These are phyloP conservation scores for Temnothorax ravouxi DNA, from an alignment of 2,888 invertebrate genomes.

Conservation along the genomic window DNA sequence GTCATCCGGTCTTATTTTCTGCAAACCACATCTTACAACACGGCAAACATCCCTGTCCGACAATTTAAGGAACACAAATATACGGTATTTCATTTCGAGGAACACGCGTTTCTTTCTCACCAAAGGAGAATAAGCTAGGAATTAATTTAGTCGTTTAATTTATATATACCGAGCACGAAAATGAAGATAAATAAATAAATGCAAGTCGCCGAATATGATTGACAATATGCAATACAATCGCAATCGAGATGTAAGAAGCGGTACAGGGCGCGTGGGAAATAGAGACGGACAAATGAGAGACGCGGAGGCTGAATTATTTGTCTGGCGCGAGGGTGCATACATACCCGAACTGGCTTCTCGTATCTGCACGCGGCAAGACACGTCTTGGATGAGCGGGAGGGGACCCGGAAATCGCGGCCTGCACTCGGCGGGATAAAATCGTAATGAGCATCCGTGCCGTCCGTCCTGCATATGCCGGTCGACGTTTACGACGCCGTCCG, in stretches of 20 bases:
- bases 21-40: not conserved
- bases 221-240: not conserved
- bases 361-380: not conserved
- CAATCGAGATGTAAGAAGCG: not conserved
- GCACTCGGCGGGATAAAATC: conserved; percentile 44
- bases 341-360: not conserved
- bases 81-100: no score
- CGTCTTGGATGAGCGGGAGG: conserved; percentile 3
- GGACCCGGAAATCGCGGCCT: conserved; percentile 41
- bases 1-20: not conserved
- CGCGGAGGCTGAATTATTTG: conserved; percentile 41
- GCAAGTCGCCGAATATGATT: not conserved
- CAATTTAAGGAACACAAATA: not conserved
- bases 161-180: not conserved
- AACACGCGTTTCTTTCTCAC: not conserved
- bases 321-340: conserved; percentile 6
- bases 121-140: not conserved
- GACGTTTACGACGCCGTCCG: conserved; percentile 41
- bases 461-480: conserved; percentile 19
- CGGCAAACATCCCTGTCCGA: no score
- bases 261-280: not conserved
- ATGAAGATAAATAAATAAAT: not conserved
- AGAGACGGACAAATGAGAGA: not conserved
- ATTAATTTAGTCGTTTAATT: not conserved
- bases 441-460: conserved; percentile 45